A percentile compares a stretch with the other conserved stretches of the same genome.
Conservation (phyloP, 2,113 vertebrate genomes). For the Colinus virginianus region DNA sequence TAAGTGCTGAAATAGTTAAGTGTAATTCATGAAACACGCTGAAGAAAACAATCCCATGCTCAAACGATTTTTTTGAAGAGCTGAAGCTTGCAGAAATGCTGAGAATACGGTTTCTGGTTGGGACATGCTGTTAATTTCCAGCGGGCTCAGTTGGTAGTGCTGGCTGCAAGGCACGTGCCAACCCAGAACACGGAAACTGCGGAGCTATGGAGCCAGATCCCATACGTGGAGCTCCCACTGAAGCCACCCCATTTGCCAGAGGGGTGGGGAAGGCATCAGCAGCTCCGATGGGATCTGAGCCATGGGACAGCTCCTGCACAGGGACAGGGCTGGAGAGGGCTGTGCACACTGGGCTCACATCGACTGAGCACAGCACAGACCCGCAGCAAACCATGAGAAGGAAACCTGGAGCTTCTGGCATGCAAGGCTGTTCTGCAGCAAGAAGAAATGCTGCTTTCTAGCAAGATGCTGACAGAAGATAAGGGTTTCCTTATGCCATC, state of each 20-base stretch:
- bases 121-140: background rate
- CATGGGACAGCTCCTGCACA: too few relatives aligned
- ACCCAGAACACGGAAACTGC: fast-evolving
- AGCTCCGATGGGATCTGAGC: too few relatives aligned
- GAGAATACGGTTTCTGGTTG: fast-evolving
- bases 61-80: background rate
- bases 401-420: background rate
- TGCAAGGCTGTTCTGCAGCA: fast-evolving
- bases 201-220: too few relatives aligned
- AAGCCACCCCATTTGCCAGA: background rate
- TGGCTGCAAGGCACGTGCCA: background rate
- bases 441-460: background rate
- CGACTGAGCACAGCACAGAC: background rate
- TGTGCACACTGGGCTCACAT: too few relatives aligned
- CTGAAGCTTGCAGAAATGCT: background rate
- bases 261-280: too few relatives aligned
- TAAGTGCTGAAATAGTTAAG: background rate
- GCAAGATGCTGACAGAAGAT: background rate
- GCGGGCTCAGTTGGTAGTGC: background rate
- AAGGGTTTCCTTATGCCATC: background rate
- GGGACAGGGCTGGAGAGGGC: too few relatives aligned
- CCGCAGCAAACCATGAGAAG: background rate
- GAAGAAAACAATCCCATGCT: background rate
- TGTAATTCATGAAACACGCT: background rate
- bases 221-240: background rate